phyloP scores from a whole-genome alignment of 2,888 invertebrate genomes.

The Ophraella communa region DNA sequence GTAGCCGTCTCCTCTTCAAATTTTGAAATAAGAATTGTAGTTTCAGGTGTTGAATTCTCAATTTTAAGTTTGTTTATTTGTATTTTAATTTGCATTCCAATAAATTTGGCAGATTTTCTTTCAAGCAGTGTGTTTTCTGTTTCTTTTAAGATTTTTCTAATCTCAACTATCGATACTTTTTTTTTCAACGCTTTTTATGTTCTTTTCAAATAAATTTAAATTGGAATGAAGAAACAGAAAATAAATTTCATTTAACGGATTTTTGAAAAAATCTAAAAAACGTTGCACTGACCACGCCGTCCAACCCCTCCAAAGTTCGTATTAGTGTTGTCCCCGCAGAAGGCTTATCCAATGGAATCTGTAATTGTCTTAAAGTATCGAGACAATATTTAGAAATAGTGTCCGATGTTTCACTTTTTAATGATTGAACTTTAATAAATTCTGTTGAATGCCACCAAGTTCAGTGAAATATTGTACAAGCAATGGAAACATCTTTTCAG shows the following conservation, averaged over 20 bases:
- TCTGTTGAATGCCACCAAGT: too few relatives aligned
- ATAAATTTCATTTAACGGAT: neutral
- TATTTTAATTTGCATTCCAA: neutral
- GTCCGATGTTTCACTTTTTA: too few relatives aligned
- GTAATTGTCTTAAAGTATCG: too few relatives aligned
- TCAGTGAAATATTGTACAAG: too few relatives aligned
- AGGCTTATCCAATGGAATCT: too few relatives aligned
- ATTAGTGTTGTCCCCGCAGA: too few relatives aligned
- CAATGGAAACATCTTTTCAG: too few relatives aligned
- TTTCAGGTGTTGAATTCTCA: neutral
- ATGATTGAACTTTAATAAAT: too few relatives aligned
- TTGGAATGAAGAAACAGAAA: neutral
- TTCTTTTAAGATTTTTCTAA: neutral
- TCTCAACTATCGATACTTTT: neutral
- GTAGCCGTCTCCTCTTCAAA: neutral
- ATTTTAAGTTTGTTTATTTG: neutral
- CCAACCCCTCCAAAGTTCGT: too few relatives aligned
- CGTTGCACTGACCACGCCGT: too few relatives aligned
- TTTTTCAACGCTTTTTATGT: neutral
- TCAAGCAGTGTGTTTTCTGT: neutral
- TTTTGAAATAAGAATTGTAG: neutral
- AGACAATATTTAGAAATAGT: too few relatives aligned
- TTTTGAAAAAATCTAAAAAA: neutral
- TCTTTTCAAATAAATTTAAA: neutral
- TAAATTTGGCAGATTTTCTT: neutral